Evolutionary conservation across 2,797 vertebrate genomes (phyloP).

Genomic region (Apodemus agrarius): DNA sequence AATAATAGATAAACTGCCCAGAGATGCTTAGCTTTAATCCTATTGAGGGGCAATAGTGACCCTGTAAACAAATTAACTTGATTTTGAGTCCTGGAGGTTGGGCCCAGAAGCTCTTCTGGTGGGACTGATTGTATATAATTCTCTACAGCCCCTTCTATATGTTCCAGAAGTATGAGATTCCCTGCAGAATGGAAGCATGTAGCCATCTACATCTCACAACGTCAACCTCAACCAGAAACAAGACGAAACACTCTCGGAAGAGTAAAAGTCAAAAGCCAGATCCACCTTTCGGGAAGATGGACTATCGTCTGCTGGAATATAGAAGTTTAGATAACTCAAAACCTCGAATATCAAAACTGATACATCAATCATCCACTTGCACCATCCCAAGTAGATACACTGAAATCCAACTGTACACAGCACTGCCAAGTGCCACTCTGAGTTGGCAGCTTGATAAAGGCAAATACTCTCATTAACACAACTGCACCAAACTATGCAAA

Average conservation of each 20-base stretch:
- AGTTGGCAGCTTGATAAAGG: slow-evolving; percentile 8
- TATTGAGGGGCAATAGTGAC: slow-evolving; percentile 22
- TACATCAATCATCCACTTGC: not conserved
- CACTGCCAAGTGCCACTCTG: not conserved
- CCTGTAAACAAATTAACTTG: slow-evolving; percentile 32
- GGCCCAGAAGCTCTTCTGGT: slow-evolving; percentile 24
- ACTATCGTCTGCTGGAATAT: not conserved
- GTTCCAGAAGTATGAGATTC: slow-evolving; percentile 48
- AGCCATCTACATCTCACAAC: not conserved
- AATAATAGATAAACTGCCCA: slow-evolving; percentile 36
- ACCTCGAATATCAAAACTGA: not conserved
- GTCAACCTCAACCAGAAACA: not conserved
- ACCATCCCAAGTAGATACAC: not conserved
- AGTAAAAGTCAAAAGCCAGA: not conserved
- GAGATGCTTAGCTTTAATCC: slow-evolving; percentile 36
- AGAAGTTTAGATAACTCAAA: not conserved
- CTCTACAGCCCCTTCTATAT: slow-evolving; percentile 42
- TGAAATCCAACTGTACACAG: not conserved
- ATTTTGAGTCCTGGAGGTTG: slow-evolving; percentile 14
- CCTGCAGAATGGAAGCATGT: not conserved
- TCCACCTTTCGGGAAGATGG: not conserved
- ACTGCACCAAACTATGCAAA: not conserved
- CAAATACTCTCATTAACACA: slow-evolving; percentile 11
- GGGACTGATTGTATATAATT: slow-evolving; percentile 65
- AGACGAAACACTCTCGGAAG: slow-evolving; percentile 29